Evolutionary conservation across 2,888 invertebrate genomes (phyloP).

Genomic region (Metallyticus violacea): DNA sequence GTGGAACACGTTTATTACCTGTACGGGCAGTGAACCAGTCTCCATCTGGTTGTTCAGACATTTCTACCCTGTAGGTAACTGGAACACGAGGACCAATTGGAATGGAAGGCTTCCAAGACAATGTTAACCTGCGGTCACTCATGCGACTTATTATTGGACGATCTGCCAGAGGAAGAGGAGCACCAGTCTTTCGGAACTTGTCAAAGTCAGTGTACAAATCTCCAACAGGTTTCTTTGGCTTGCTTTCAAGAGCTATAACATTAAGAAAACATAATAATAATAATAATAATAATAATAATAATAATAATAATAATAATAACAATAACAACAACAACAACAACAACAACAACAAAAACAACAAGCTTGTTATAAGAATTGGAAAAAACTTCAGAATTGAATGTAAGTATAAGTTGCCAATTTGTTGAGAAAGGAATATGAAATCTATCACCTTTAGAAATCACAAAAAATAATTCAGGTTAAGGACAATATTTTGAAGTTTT

Average conservation of each 20-base stretch:
- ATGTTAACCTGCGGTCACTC: constrained; percentile 81
- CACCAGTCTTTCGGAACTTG: constrained; percentile 76
- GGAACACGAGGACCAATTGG: constrained; percentile 83
- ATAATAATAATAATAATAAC: no score
- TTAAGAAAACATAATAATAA: no score
- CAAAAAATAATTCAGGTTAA: no score
- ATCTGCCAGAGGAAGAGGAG: constrained; percentile 85
- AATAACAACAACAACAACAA: no score
- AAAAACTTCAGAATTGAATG: no score
- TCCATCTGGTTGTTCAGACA: constrained; percentile 86
- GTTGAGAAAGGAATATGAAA: no score
- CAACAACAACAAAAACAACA: no score
- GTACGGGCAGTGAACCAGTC: constrained; percentile 89
- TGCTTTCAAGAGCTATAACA: constrained; percentile 59
- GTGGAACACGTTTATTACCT: constrained; percentile 47
- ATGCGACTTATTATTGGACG: constrained; percentile 90
- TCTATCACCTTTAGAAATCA: no score
- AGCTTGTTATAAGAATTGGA: no score
- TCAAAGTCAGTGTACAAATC: constrained; percentile 84
- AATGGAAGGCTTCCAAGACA: constrained; percentile 93
- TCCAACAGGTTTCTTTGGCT: constrained; percentile 41
- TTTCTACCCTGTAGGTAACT: constrained; percentile 92
- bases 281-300: no score
- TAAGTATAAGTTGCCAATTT: no score
- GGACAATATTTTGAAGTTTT: no score